These are phyloP conservation scores for Mya arenaria DNA, from an alignment of 1,140 invertebrate species.

Conservation along the genomic window DNA sequence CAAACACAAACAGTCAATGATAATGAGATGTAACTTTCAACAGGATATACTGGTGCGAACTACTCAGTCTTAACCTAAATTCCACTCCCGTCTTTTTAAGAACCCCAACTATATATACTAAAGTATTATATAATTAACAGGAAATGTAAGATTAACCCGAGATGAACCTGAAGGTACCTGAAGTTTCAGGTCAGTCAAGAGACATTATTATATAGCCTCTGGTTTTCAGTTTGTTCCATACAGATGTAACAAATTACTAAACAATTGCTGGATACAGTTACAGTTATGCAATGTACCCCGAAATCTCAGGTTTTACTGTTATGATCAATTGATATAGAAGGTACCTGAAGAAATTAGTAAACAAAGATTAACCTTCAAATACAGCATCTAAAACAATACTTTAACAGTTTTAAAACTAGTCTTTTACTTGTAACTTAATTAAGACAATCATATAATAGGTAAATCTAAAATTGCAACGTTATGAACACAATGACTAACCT, in stretches of 20 bases:
- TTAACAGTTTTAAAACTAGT: constrained; percentile 2
- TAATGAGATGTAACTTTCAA: constrained; percentile 16
- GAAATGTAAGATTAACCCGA: neutral
- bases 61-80: neutral
- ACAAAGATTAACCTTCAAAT: constrained; percentile 13
- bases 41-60: neutral
- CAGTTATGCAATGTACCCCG: constrained; percentile 1
- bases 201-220: neutral
- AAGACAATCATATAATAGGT: constrained; percentile 1
- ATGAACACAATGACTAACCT: too few species aligned
- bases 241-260: neutral
- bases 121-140: constrained; percentile 7
- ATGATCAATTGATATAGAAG: constrained; percentile 5
- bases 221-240: neutral
- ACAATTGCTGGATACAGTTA: constrained; percentile 9
- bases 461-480: constrained; percentile 26
- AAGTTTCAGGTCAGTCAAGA: neutral
- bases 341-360: neutral
- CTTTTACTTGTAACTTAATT: neutral
- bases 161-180: neutral
- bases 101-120: neutral
- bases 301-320: constrained; percentile 14
- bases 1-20: neutral
- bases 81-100: neutral
- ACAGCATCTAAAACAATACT: neutral